Base-by-base conservation (phyloP, 2,888 invertebrate genomes). In the Nemotelus nigrinus region DNA sequence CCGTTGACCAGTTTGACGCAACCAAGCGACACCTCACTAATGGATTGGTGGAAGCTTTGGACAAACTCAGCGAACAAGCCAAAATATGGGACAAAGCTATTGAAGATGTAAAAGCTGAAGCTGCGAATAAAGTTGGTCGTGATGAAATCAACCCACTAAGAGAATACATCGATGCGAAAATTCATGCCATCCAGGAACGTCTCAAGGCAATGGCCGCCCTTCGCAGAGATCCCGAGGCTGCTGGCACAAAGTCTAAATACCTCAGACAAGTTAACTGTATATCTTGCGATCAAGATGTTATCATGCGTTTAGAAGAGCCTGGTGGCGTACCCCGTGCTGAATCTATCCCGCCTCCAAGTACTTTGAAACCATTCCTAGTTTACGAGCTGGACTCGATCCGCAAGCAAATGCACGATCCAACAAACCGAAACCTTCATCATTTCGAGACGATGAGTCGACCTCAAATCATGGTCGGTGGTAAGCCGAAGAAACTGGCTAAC, bases 251-350 rank as follows among this genome's bases (percentile, higher is more conserved):
- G 84, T 89, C 87, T 77, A 91, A 89, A 84, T 86, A 92, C 39
- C 85, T 94, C 39, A 93, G 92, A 82, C 91, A 93, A 81, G 89
- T 94, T 25, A 92, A 93, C 81, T 94, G 94, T 83, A 89, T 94
- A 82, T 93, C 94, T 0, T 94, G 94, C 82, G 93, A 94, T 82
- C 92, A 92, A 53, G 90, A 92, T 45, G 93, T 92, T 1, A 90
- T 93, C 3, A 94, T 94, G 94, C 86, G 88, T 43, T 90, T 89
- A n/a, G 89, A 91, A 25, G 88, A 90, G 44, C 83, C 88, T 0
- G 83, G 88, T 0, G 83, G 89, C 71, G 84, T 87, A 64, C 89
- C 90, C 0, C 85, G 87, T 47, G 84, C 89, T 55, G 88, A 89
- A 4, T 87, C 90, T 0, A 82, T 93, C 80, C 90, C 91, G 0